Evolutionary conservation across 2,888 invertebrate genomes (phyloP), one percentile per base, ranked within the genome.

Genomic region (Uloborus plumipes): DNA sequence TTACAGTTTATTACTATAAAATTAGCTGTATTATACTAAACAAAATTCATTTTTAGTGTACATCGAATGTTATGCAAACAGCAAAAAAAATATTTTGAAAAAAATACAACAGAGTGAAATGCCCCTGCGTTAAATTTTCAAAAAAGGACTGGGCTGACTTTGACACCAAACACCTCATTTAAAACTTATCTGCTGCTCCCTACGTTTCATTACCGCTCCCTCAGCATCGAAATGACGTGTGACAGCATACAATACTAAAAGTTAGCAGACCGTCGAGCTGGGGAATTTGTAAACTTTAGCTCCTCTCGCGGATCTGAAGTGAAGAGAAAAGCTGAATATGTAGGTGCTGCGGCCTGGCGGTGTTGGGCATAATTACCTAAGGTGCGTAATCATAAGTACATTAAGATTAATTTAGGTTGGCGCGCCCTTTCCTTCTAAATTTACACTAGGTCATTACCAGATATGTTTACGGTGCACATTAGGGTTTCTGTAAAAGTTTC

Each of bases 401-500:
- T 71, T 71, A 71, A 71, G 71, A 71, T 59, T 71, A 71, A 71
- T 71, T 71, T 71, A 71, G 22, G 53, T 16, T 22, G 47, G 18
- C 14, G 59, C 59, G 53, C 53, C 13, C 49, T 71, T 22, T 61
- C 47, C 51, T 53, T 39, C 16, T 39, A 71, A 50, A 20, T 59
- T 61, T 47, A 71, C 15, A 47, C 58, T 22, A 20, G 59, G 47
- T 59, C 59, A 59, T 71, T 71, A 49, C 59, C 47, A 71, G 26
- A 39, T 16, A 18, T 39, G 53, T 53, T 53, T 53, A 53, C 53
- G 53, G 53, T 18, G 16, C 53, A 18, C 53, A 53, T 53, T 53
- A 53, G n/a, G 53, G 53, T 11, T 53, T 53, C 18, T 18, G 53
- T n/a, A n/a, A 18, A 53, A 53, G 53, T 18, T 53, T 3, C 11